Conservation (phyloP, 2,113 vertebrate species). For the Callithrix jacchus region DNA sequence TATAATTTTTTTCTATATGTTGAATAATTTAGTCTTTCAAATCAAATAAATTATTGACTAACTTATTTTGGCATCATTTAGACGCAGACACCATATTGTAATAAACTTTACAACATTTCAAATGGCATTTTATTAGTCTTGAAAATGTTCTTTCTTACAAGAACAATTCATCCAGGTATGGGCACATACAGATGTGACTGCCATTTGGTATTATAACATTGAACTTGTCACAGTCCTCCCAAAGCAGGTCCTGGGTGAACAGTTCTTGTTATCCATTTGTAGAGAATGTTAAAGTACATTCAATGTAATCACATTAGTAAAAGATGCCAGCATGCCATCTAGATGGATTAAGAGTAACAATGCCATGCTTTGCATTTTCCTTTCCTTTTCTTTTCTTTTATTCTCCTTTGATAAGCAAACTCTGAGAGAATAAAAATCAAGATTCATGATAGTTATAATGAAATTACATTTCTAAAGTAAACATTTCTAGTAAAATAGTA, state of each 20-base stretch:
- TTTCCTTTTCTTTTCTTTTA: neutral
- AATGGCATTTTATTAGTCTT: neutral
- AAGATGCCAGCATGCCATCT: neutral
- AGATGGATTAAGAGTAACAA: neutral
- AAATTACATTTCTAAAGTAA: conserved; percentile 25
- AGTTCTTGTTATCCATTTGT: neutral
- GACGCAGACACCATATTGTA: neutral
- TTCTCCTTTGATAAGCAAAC: neutral
- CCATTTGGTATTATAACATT: neutral
- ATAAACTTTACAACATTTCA: neutral
- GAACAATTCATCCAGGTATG: neutral
- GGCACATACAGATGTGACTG: neutral
- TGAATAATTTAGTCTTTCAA: neutral
- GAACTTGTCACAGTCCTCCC: neutral
- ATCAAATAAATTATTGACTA: neutral
- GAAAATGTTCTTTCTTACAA: neutral
- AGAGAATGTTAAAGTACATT: neutral
- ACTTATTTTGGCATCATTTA: neutral
- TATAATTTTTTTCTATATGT: neutral
- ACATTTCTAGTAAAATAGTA: conserved; percentile 25
- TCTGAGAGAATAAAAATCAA: neutral
- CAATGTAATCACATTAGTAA: neutral
- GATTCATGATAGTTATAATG: neutral
- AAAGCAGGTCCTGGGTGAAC: neutral
- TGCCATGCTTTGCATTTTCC: neutral